Evolutionary conservation across 2,797 vertebrate genomes (phyloP), one percentile per base, ranked within the genome.

Genomic region (Hyperoplus immaculatus): DNA sequence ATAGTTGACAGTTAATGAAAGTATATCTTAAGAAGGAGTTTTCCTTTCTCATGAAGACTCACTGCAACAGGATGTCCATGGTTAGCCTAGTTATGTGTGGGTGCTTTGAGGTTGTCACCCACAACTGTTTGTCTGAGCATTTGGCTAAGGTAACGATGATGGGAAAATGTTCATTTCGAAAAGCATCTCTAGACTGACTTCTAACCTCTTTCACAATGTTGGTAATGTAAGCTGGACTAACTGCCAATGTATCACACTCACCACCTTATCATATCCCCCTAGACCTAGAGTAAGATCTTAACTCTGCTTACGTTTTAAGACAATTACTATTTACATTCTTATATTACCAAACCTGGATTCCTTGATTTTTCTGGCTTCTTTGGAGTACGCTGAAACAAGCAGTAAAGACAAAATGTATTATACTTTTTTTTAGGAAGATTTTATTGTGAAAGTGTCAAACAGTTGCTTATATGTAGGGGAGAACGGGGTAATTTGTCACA

Each of bases 21-120:
- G 81, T 75, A 62, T 77, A 72, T 65, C 59, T n/a, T 21, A 14
- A 60, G 5, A 58, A 4, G 16, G n/a, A 2, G 39, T 67, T 58
- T 45, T n/a, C 14, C 39, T 8, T 4, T 0, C 5, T 68, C 29
- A n/a, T 0, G 45, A 10, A 50, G 21, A 46, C 14, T 16, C 4
- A 15, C 42, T 39, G n/a, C 36, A 50, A 18, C 39, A 36, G 45
- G 54, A 42, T 45, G 42, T 0, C n/a, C 12, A 18, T 53, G 8
- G 2, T 58, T 38, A 29, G 3, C 3, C 13, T 43, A 4, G 36
- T 45, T 16, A 9, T 45, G 12, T 18, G 8, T 45, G 43, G 6
- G 51, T 18, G 50, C 38, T 61, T 55, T 41, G 14, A 9, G 4
- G 38, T 29, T 21, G 43, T 49, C 39, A 45, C 6, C 16, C n/a